Base-by-base conservation (phyloP, 2,113 vertebrate genomes). In the Pollimyrus isidori region DNA sequence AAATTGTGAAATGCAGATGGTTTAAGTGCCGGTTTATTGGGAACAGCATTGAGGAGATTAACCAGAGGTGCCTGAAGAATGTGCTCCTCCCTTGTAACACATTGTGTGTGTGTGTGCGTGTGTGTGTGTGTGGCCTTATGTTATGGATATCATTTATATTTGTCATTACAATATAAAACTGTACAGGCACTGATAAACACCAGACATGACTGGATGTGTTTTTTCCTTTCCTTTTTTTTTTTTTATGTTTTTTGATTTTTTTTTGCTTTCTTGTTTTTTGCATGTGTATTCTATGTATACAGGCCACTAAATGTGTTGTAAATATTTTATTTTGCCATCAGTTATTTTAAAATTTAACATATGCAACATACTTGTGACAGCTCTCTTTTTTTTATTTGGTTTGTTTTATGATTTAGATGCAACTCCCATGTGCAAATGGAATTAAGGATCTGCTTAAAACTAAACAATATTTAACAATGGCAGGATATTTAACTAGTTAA, bases 261-360 rank as follows among this genome's bases (percentile, higher is more conserved):
- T 98, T 93, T 96, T 93, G 93, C 91, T 96, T 97, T 93, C 91
- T 96, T 97, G 95, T 96, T 96, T 56, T 98, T 98, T 98, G 97
- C 98, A 98, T 98, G 97, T 98, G 97, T 96, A 98, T 97, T 97
- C 96, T 97, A 97, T 98, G 97, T 98, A 98, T 96, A 98, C 97
- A 96, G 95, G 96, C 90, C 3, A 97, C 96, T 96, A 95, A 96
- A 96, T 90, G 95, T 97, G 96, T 96, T 98, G 97, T 98, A 97
- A 97, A 98, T 98, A 98, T 96, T 96, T 97, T 97, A 95, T 97
- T 98, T 98, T 97, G 96, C 96, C 97, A 95, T 97, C 95, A 95
- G 94, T 98, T 98, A 97, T 96, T 98, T 98, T 97, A 95, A 96
- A 97, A 97, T 97, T 98, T 98, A 98, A 98, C 95, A 92, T 96